phyloP scores from a whole-genome alignment of 2,888 invertebrate genomes.

The Melanostoma mellinum region DNA sequence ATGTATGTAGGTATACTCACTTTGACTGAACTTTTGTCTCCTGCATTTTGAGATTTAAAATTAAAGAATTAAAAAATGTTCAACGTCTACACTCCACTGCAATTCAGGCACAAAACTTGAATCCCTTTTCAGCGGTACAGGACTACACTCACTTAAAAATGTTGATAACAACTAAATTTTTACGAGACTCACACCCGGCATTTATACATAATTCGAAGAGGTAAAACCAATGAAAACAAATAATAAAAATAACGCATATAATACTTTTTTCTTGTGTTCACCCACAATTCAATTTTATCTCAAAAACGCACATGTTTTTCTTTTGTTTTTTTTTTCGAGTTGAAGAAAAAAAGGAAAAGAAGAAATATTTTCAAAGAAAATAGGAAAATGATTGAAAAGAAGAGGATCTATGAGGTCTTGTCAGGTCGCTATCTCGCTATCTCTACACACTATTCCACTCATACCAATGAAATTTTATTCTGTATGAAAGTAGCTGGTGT shows the following conservation, averaged over 20 bases:
- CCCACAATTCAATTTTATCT: constrained; percentile 3
- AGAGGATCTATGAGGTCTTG: too few relatives aligned
- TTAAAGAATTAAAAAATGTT: background rate
- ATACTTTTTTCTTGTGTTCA: constrained; percentile 5
- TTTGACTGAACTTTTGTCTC: constrained; percentile 15
- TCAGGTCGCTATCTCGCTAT: too few relatives aligned
- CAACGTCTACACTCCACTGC: background rate
- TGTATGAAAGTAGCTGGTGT: too few relatives aligned
- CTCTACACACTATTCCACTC: too few relatives aligned
- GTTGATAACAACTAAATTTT: constrained; percentile 40
- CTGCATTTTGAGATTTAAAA: constrained; percentile 29
- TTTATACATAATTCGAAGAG: constrained; percentile 42
- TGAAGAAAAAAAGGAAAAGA: constrained; percentile 6
- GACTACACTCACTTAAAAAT: constrained; percentile 19
- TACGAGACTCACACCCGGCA: constrained; percentile 29
- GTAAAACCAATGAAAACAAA: constrained; percentile 14
- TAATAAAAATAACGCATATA: constrained; percentile 28
- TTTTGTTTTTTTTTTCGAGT: constrained; percentile 6
- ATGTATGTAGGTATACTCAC: constrained; percentile 21
- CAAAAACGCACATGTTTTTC: constrained; percentile 38
- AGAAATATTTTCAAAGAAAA: constrained; percentile 10
- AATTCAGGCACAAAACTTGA: background rate
- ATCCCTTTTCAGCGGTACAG: background rate
- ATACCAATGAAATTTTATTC: too few relatives aligned
- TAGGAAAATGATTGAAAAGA: background rate